phyloP scores from a whole-genome alignment of 2,888 invertebrate genomes.

The Scaptodrosophila latifasciaeformis region DNA sequence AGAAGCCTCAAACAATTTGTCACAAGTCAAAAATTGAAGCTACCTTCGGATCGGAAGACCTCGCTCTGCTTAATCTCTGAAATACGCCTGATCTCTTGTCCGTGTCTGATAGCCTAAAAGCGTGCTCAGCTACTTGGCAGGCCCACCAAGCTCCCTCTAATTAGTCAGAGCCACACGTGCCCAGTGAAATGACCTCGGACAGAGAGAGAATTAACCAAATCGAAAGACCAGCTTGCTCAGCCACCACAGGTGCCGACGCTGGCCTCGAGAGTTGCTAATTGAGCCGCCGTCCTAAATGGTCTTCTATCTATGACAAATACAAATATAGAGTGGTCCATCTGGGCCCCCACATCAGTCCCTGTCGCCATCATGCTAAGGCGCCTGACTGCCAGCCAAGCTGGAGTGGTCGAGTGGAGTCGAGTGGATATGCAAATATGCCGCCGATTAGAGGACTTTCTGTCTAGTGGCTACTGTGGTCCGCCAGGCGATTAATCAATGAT shows the following conservation, averaged over 20 bases:
- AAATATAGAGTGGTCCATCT: constrained; percentile 40
- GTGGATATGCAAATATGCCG: constrained; percentile 67
- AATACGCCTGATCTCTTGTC: background rate
- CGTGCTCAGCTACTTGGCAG: background rate
- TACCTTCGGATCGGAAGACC: too few relatives aligned
- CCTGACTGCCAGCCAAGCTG: background rate
- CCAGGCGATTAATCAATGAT: constrained; percentile 69
- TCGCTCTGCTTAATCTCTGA: too few relatives aligned
- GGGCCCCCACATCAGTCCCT: constrained; percentile 27
- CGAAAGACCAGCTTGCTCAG: too few relatives aligned
- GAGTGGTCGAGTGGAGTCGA: constrained; percentile 38
- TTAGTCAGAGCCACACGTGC: background rate
- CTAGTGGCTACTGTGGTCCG: background rate
- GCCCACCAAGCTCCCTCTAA: background rate
- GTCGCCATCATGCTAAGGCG: constrained; percentile 11
- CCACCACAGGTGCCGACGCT: constrained; percentile 36
- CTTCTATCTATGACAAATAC: constrained; percentile 53
- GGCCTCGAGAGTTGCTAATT: constrained; percentile 36
- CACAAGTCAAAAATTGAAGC: constrained; percentile 53
- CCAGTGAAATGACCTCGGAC: constrained; percentile 40
- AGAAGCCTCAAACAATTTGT: constrained; percentile 36
- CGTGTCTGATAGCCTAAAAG: background rate
- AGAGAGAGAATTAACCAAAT: too few relatives aligned
- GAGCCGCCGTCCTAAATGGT: constrained; percentile 29
- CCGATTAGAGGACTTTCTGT: constrained; percentile 46